These are phyloP conservation scores for Columbina picui DNA, from an alignment of 2,113 vertebrate genomes.

Conservation along the genomic window DNA sequence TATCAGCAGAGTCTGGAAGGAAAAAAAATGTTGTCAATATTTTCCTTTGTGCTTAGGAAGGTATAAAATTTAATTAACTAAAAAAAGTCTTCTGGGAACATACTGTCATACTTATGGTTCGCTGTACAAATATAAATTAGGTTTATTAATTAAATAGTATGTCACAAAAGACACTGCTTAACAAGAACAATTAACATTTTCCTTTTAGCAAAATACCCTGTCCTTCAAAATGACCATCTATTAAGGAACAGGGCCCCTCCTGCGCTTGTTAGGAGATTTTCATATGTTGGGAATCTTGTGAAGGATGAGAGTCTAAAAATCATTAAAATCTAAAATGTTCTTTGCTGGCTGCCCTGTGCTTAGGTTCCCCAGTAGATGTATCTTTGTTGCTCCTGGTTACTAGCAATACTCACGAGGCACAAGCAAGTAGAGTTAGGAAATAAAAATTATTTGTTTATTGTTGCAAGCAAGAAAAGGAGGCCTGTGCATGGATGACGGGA, in stretches of 20 bases:
- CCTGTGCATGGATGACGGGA: background rate
- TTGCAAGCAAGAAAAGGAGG: background rate
- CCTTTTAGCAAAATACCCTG: background rate
- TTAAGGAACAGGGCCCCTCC: background rate
- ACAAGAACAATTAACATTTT: background rate
- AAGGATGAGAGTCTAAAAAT: background rate
- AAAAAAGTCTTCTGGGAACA: background rate
- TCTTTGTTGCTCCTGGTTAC: background rate
- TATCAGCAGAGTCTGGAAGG: background rate
- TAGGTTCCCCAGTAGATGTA: background rate
- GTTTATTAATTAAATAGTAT: background rate
- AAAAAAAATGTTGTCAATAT: background rate
- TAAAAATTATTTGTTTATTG: background rate
- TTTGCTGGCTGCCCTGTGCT: background rate
- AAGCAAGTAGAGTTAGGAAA: background rate
- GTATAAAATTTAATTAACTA: background rate
- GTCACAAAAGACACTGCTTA: background rate
- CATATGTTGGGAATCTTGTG: background rate
- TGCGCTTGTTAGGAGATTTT: background rate
- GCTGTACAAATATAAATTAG: background rate
- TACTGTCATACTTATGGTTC: background rate
- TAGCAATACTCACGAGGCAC: background rate
- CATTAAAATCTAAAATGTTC: background rate
- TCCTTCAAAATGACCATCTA: background rate
- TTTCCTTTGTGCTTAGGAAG: background rate